These are phyloP conservation scores for Corythaixoides concolor DNA, from an alignment of 2,113 vertebrate species.

Conservation along the genomic window DNA sequence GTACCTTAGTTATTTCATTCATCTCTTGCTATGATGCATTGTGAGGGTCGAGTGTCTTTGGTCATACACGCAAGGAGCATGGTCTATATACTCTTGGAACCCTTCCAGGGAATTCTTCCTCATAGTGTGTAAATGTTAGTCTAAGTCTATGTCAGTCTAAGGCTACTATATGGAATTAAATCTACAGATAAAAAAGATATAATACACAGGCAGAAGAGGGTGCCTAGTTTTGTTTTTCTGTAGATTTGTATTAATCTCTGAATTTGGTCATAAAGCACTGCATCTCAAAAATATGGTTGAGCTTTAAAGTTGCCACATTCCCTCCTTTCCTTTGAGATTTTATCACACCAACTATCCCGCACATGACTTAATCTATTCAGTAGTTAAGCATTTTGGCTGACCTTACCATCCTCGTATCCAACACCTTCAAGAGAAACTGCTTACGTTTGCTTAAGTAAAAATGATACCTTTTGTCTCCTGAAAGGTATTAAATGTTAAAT, in stretches of 20 bases:
- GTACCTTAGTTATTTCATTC: not conserved
- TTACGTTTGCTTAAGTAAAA: not conserved
- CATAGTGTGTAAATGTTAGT: not conserved
- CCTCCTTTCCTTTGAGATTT: not conserved
- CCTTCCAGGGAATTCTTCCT: not conserved
- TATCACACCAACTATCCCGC: not conserved
- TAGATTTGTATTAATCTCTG: not conserved
- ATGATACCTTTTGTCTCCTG: not conserved
- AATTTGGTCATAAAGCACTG: not conserved
- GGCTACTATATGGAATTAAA: not conserved
- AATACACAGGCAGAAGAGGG: not conserved
- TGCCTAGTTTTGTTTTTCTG: not conserved
- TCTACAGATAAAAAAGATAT: not conserved
- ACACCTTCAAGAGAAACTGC: not conserved
- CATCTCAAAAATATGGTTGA: not conserved
- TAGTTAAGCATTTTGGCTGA: not conserved
- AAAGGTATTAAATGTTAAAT: not conserved
- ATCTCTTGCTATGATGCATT: not conserved
- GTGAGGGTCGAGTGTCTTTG: accelerated
- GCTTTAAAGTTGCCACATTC: not conserved
- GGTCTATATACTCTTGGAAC: not conserved
- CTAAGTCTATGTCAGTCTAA: not conserved
- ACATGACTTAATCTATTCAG: not conserved
- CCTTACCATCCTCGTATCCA: not conserved
- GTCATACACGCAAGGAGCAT: not conserved